Base-by-base conservation (phyloP, 2,113 vertebrate species). In the Sebastes fasciatus region DNA sequence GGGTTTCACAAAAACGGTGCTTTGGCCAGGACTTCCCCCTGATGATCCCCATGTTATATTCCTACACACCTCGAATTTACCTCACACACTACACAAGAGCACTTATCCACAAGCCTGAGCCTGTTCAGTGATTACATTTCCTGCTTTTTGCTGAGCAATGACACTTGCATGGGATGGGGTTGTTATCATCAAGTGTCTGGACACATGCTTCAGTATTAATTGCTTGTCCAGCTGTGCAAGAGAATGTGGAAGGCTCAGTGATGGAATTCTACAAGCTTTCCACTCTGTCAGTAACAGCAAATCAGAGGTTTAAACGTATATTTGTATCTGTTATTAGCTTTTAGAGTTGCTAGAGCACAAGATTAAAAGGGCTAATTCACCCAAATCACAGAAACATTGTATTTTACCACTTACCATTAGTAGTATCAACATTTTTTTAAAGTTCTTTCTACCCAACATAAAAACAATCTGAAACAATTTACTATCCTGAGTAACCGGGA, bases 131-230 rank as follows among this genome's bases (percentile, higher is more conserved):
- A 91, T 87, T 87, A 88, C 89, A 86, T 89, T 85, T 85, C 84
- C 83, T 78, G 83, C 77, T 74, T 88, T 82, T n/a, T 77, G 74
- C 81, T 58, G 49, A 74, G 79, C 84, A 87, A 77, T 21, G 46
- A 75, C 81, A 79, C 77, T 77, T 75, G 65, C 92, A 89, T 83
- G 75, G 70, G 82, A 91, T 67, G 72, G 40, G 80, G 23, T 57
- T 91, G 89, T 91, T 93, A 88, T 90, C 87, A 77, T 85, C 78
- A 74, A 84, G 87, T 78, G 89, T 89, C 89, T 86, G 82, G 62
- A 89, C 71, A 66, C 88, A 74, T 68, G 73, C 86, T 74, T 77
- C 78, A 84, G 76, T 78, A 90, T 92, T 92, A 89, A 94, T 90
- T 88, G 75, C 89, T 86, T 71, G 74, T 52, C 81, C 91, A 94